These are phyloP conservation scores for Hylomyscus alleni DNA, from an alignment of 2,797 vertebrate genomes.

Conservation along the genomic window DNA sequence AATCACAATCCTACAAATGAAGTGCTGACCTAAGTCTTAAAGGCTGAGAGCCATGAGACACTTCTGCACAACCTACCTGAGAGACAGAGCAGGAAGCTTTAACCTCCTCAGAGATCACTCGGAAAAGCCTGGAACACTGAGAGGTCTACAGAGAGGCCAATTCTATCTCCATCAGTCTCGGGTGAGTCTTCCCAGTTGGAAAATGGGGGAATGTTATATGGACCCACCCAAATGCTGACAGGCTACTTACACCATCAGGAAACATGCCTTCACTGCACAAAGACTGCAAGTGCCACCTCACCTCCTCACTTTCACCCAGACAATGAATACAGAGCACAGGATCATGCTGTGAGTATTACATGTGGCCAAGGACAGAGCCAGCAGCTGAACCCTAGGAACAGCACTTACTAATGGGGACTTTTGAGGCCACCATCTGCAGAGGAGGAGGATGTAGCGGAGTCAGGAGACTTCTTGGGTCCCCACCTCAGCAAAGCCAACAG, in stretches of 20 bases:
- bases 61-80: slow-evolving; percentile 30
- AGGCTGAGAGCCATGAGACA: not conserved
- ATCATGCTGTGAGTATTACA: not conserved
- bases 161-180: not conserved
- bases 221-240: not conserved
- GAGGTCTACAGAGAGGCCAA: not conserved
- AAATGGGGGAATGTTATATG: not conserved
- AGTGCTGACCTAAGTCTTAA: not conserved
- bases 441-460: not conserved
- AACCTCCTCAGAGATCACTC: not conserved
- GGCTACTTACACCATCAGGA: not conserved
- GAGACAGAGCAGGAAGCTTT: not conserved
- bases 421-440: not conserved
- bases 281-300: not conserved
- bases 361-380: not conserved
- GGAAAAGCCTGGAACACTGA: not conserved
- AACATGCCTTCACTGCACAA: fast-evolving
- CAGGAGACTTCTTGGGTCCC: not conserved
- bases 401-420: not conserved
- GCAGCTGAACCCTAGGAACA: not conserved
- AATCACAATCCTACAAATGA: not conserved
- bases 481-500: not conserved
- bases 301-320: not conserved
- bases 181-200: not conserved
- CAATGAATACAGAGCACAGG: not conserved